A percentile compares a stretch with the other conserved stretches of the same genome.
These are phyloP conservation scores for Emydocephalus ijimae DNA, from an alignment of 2,113 vertebrate species.

Conservation along the genomic window DNA sequence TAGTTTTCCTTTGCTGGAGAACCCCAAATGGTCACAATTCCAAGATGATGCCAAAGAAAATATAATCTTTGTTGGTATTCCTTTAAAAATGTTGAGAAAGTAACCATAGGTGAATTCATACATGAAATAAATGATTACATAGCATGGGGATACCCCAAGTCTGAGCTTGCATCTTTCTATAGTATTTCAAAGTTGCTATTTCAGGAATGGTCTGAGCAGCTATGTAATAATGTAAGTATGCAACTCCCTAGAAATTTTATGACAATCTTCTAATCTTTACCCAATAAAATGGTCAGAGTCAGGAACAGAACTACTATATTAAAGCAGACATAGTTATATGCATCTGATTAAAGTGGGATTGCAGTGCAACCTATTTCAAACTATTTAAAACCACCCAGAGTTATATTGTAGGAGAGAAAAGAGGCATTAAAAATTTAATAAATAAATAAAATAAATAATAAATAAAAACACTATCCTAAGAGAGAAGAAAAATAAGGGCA, in stretches of 20 bases:
- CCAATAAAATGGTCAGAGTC: not conserved
- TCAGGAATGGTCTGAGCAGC: not conserved
- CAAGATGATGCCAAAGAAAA: not conserved
- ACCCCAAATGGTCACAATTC: not conserved
- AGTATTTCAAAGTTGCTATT: not conserved
- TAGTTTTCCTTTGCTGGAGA: not conserved
- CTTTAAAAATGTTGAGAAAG: not conserved
- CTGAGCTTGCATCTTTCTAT: not conserved
- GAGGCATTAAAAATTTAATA: not conserved
- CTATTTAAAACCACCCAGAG: not conserved
- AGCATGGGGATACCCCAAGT: not conserved
- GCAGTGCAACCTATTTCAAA: not conserved
- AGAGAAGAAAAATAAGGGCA: not conserved
- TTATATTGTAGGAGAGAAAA: not conserved
- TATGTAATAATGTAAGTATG: not conserved
- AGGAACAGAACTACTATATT: not conserved
- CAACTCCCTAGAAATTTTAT: not conserved
- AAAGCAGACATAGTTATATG: not conserved
- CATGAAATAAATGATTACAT: not conserved
- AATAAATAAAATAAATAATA: not conserved
- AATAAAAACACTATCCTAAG: not conserved
- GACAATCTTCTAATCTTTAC: not conserved
- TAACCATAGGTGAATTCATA: not conserved
- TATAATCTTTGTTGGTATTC: not conserved
- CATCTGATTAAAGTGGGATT: not conserved